Conservation (phyloP, 1,140 invertebrate genomes). For the Wasmannia auropunctata region DNA sequence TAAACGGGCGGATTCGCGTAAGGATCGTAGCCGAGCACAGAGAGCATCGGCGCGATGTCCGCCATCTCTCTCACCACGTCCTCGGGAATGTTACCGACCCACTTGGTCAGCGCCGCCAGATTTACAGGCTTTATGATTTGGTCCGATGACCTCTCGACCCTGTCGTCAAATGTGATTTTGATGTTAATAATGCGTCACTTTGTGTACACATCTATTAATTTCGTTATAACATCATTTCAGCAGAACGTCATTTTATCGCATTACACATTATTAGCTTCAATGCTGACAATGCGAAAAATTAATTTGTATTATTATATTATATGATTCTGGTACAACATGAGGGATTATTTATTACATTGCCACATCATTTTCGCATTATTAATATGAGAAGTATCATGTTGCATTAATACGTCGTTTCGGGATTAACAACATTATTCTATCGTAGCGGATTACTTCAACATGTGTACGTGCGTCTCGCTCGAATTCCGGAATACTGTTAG, state of each 20-base stretch:
- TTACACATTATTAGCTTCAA: not conserved
- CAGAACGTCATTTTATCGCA: not conserved
- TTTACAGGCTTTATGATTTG: conserved; percentile 99
- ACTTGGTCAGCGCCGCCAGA: conserved; percentile 97
- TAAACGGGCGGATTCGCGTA: conserved; percentile 97
- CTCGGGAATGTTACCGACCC: conserved; percentile 96
- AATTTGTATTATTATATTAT: not conserved
- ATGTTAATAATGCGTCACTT: not conserved
- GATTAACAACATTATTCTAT: not conserved
- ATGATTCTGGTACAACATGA: not conserved
- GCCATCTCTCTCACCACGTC: conserved; percentile 97
- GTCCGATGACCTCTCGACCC: conserved; percentile 98
- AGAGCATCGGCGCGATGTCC: conserved; percentile 96
- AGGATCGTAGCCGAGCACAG: conserved; percentile 96
- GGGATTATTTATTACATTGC: not conserved
- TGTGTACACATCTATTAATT: not conserved
- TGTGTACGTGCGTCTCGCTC: not conserved
- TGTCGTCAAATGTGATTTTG: conserved; percentile 80
- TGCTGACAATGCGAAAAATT: not conserved
- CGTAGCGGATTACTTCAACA: not conserved
- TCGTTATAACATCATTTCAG: not conserved
- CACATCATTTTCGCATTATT: not conserved
- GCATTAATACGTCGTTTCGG: not conserved
- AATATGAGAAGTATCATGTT: not conserved
- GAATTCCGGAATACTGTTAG: not conserved